phyloP scores from a whole-genome alignment of 2,113 vertebrate genomes.

The Barnardius zonarius region DNA sequence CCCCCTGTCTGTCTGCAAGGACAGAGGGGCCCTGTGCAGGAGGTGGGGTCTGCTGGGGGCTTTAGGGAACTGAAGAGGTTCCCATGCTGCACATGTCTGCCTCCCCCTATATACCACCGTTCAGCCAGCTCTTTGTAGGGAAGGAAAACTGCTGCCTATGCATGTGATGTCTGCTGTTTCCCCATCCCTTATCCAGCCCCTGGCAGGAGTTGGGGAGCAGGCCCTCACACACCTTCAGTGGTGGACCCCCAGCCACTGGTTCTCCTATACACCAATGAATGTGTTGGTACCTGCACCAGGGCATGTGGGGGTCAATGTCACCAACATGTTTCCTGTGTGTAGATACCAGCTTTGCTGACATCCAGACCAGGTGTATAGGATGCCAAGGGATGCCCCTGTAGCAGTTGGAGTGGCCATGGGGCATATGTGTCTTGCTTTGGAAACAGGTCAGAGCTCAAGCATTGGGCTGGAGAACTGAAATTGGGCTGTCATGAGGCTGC shows the following conservation, averaged over 20 bases:
- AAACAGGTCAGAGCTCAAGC: neutral
- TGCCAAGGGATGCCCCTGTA: neutral
- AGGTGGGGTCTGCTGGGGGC: fast-evolving
- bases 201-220: neutral
- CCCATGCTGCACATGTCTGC: neutral
- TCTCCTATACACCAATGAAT: fast-evolving
- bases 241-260: neutral
- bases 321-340: neutral
- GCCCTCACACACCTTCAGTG: neutral
- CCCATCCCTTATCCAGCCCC: neutral
- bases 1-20: fast-evolving
- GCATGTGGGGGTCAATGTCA: fast-evolving
- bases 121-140: neutral
- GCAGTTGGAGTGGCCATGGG: fast-evolving
- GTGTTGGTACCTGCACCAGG: neutral
- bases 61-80: neutral
- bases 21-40: neutral
- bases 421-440: neutral
- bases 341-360: neutral
- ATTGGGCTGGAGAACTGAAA: neutral
- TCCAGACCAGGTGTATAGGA: fast-evolving
- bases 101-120: neutral
- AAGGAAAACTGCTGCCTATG: neutral
- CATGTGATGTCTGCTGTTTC: neutral
- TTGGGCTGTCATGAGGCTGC: neutral